A percentile compares a stretch with the other conserved stretches of the same genome.
phyloP scores from a whole-genome alignment of 2,797 vertebrate species.

The Anguilla marmorata region DNA sequence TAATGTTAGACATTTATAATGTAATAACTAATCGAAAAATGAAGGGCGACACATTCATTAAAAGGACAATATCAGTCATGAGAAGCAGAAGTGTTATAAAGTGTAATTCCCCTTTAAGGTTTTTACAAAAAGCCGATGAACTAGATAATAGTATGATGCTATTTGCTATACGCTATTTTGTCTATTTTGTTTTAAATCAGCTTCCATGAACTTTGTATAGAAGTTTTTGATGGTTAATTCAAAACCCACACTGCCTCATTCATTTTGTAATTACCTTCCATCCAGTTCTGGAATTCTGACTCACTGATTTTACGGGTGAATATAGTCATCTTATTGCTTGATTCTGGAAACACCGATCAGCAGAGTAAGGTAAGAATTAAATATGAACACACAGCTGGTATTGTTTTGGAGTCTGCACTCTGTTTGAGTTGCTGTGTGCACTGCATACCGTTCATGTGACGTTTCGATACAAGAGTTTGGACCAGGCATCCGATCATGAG shows the following conservation, averaged over 20 bases:
- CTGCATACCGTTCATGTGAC: background rate
- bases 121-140: too few relatives aligned
- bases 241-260: background rate
- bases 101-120: too few relatives aligned
- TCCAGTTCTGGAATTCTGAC: background rate
- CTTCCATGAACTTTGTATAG: background rate
- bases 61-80: too few relatives aligned
- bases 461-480: background rate
- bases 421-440: background rate
- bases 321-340: background rate
- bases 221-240: background rate
- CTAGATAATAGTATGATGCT: too few relatives aligned
- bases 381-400: background rate
- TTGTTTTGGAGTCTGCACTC: background rate
- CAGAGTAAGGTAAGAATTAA: background rate
- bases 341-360: background rate
- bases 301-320: background rate
- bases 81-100: too few relatives aligned
- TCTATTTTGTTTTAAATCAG: background rate
- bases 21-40: too few relatives aligned
- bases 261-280: too few relatives aligned
- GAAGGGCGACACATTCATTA: too few relatives aligned
- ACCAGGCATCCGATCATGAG: background rate
- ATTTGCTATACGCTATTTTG: background rate
- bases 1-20: too few relatives aligned